These are phyloP conservation scores for Caenorhabditis parvicauda DNA, from an alignment of 2,888 invertebrate genomes.

Conservation along the genomic window DNA sequence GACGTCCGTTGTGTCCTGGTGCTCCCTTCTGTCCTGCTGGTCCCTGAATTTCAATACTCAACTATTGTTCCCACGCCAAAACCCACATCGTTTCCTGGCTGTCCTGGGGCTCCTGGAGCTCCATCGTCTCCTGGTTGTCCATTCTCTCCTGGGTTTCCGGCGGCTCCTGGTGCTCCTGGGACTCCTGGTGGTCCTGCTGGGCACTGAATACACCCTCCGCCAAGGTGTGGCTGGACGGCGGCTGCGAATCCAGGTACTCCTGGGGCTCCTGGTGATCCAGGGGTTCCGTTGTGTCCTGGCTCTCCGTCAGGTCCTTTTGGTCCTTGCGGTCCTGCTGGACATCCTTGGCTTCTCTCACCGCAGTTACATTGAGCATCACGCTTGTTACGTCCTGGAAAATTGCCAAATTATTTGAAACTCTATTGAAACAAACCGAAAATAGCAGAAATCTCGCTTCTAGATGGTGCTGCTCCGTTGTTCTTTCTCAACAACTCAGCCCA, in stretches of 20 bases:
- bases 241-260: constrained; percentile 12
- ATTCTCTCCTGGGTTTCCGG: constrained; percentile 21
- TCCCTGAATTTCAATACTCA: constrained; percentile 1
- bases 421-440: constrained; percentile 8
- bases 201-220: constrained; percentile 18
- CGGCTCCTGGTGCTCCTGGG: constrained; percentile 25
- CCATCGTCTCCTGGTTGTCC: constrained; percentile 17
- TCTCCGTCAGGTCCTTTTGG: constrained; percentile 26
- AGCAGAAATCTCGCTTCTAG: constrained; percentile 15
- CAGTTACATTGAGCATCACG: constrained; percentile 28
- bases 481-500: constrained; percentile 27
- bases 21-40: constrained; percentile 17
- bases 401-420: neutral
- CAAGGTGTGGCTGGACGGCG: constrained; percentile 14
- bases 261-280: constrained; percentile 12
- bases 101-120: constrained; percentile 14
- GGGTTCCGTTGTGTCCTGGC: constrained; percentile 21
- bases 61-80: neutral
- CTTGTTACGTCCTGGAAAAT: constrained; percentile 16
- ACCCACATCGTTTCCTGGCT: constrained; percentile 5
- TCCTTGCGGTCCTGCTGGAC: constrained; percentile 32
- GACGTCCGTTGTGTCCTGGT: constrained; percentile 20
- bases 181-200: constrained; percentile 28
- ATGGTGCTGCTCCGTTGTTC: constrained; percentile 16
- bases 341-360: constrained; percentile 23